phyloP scores from a whole-genome alignment of 1,140 invertebrate species.

The Drosophila pseudoobscura region DNA sequence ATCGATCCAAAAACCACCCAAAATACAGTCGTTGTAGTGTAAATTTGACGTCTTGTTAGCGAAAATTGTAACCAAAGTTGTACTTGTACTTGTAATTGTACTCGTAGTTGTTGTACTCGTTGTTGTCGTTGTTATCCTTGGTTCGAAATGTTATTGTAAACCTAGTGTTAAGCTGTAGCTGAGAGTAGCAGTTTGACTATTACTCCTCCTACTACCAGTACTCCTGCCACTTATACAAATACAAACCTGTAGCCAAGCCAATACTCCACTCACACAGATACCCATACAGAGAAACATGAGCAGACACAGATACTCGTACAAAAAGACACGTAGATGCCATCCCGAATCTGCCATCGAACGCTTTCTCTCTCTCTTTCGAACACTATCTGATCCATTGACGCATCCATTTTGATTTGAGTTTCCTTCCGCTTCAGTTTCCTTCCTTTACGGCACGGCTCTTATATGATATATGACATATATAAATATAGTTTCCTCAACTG shows the following conservation, averaged over 20 bases:
- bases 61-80: slow-evolving; percentile 39
- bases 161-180: slow-evolving; percentile 49
- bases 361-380: slow-evolving; percentile 13
- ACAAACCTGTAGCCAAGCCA: slow-evolving; percentile 31
- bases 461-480: slow-evolving; percentile 1
- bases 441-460: slow-evolving; percentile 46
- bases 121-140: slow-evolving; percentile 46
- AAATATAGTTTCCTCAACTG: slow-evolving; percentile 38
- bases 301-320: slow-evolving; percentile 13
- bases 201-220: slow-evolving; percentile 41
- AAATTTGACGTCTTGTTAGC: slow-evolving; percentile 43
- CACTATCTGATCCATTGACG: slow-evolving; percentile 33
- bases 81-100: slow-evolving; percentile 22
- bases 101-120: slow-evolving; percentile 51
- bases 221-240: slow-evolving; percentile 23
- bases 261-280: slow-evolving; percentile 13
- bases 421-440: slow-evolving; percentile 33
- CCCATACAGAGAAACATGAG: slow-evolving; percentile 19
- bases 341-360: slow-evolving; percentile 23
- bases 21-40: slow-evolving; percentile 35
- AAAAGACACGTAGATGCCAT: neutral
- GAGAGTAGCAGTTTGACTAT: slow-evolving; percentile 49
- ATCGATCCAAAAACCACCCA: slow-evolving; percentile 2
- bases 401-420: slow-evolving; percentile 50
- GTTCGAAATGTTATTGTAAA: slow-evolving; percentile 42